Evolutionary conservation across 2,797 vertebrate genomes (phyloP).

Genomic region (Poeciliopsis gracilis): DNA sequence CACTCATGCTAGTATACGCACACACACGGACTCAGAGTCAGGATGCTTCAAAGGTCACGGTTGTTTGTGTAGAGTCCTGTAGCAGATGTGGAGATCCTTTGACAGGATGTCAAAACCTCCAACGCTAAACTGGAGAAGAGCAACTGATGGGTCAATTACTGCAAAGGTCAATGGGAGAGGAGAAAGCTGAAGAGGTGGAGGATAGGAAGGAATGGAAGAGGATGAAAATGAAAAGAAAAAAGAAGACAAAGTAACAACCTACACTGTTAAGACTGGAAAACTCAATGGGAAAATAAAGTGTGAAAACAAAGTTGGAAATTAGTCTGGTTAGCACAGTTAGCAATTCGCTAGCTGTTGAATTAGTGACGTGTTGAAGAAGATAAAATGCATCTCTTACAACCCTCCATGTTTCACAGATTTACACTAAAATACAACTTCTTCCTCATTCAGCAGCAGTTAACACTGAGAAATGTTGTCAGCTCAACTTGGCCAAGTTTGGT

Average conservation of each 20-base stretch:
- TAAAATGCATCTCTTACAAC: background rate
- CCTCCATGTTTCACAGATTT: background rate
- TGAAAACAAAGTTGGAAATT: background rate
- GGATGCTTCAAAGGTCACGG: slow-evolving; percentile 83
- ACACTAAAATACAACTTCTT: background rate
- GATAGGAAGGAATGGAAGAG: background rate
- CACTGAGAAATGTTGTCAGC: background rate
- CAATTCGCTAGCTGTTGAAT: background rate
- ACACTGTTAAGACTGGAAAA: background rate
- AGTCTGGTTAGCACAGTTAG: background rate
- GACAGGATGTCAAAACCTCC: slow-evolving; percentile 81
- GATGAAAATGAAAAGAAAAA: background rate
- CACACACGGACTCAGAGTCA: slow-evolving; percentile 62
- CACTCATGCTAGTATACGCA: background rate
- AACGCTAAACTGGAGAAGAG: slow-evolving; percentile 79
- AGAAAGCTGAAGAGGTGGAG: background rate
- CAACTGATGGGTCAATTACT: slow-evolving; percentile 87
- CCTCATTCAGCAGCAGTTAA: background rate
- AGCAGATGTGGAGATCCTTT: slow-evolving; percentile 85
- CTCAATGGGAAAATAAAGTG: background rate
- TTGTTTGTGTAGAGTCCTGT: slow-evolving; percentile 84
- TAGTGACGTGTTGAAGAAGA: background rate
- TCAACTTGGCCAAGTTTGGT: background rate
- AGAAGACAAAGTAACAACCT: background rate
- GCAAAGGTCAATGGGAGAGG: slow-evolving; percentile 78